Percentiles rank a stretch among this genome's conserved stretches.
Evolutionary conservation across 2,113 vertebrate genomes (phyloP).

Genomic region (Callipepla californica): DNA sequence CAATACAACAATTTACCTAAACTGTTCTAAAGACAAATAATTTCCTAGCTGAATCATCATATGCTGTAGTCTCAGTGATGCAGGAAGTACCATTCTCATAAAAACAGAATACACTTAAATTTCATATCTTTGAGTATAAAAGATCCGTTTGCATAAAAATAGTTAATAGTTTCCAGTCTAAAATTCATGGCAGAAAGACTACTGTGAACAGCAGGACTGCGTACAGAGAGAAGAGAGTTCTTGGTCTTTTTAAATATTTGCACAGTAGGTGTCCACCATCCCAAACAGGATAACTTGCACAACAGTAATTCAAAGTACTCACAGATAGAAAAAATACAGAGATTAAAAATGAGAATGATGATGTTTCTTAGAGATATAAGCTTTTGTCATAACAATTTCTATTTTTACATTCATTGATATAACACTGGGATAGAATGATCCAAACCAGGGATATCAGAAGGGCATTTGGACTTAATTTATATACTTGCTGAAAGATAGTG

Average conservation of each 20-base stretch:
- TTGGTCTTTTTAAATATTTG: constrained; percentile 16
- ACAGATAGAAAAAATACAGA: background rate
- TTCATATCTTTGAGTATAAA: background rate
- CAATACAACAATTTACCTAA: background rate
- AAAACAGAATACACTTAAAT: background rate
- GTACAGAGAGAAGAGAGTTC: background rate
- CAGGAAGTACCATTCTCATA: background rate
- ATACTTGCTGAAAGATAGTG: background rate
- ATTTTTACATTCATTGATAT: constrained; percentile 37
- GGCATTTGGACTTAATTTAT: constrained; percentile 13
- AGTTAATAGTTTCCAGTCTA: background rate
- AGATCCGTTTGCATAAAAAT: background rate
- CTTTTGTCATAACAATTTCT: constrained; percentile 41
- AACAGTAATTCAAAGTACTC: constrained; percentile 20
- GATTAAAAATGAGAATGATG: constrained; percentile 37
- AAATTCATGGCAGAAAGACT: background rate
- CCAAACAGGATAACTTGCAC: background rate
- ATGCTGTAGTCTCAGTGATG: background rate
- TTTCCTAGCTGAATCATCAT: background rate
- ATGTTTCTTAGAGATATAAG: constrained; percentile 28
- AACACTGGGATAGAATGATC: constrained; percentile 27
- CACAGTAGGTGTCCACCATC: background rate
- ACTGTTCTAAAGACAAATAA: background rate
- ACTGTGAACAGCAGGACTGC: background rate
- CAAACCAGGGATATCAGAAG: constrained; percentile 24